Conservation (phyloP, 2,113 vertebrate genomes). For the Ceyx margarethae region DNA sequence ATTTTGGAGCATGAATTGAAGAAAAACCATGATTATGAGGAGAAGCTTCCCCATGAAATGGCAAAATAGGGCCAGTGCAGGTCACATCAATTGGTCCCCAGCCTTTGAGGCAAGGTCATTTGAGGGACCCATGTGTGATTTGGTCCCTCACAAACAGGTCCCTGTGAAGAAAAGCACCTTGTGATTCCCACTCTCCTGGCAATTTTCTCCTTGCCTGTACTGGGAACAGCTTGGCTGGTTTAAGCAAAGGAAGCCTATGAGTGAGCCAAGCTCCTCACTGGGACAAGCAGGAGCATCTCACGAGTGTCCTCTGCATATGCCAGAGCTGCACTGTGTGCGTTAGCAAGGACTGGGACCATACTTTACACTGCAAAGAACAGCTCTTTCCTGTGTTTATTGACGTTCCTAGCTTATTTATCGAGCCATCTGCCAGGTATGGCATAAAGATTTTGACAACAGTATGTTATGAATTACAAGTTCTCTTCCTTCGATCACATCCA, state of each 20-base stretch:
- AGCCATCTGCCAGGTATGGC: background rate
- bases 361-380: background rate
- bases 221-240: background rate
- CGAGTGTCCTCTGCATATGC: background rate
- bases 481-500: background rate
- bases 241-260: background rate
- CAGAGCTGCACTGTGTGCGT: background rate
- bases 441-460: constrained; percentile 13
- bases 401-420: background rate
- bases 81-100: rapidly evolving
- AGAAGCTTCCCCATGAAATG: background rate
- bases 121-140: rapidly evolving
- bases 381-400: background rate
- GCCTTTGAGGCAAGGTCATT: background rate
- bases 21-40: background rate
- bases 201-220: background rate
- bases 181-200: rapidly evolving
- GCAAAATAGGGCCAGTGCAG: rapidly evolving
- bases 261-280: background rate
- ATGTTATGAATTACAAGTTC: background rate
- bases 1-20: rapidly evolving
- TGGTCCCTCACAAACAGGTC: rapidly evolving
- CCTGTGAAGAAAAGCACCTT: rapidly evolving
- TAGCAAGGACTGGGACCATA: background rate
- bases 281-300: background rate